Conservation (phyloP, 92 coral and sea anemone species). For the Parazoanthus darwini region DNA sequence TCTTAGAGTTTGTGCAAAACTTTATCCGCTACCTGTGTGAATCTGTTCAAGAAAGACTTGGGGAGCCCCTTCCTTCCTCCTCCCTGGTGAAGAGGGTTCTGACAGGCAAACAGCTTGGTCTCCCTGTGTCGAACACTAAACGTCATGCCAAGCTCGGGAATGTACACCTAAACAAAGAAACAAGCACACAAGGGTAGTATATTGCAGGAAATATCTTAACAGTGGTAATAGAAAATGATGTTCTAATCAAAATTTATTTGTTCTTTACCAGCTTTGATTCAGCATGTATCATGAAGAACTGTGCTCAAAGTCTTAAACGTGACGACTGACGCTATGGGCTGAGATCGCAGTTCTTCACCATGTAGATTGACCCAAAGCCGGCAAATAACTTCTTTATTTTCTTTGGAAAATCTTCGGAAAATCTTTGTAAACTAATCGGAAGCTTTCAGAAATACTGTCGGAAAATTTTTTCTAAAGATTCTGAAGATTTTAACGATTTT, state of each 20-base stretch:
- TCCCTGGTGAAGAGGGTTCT: constrained; percentile 96
- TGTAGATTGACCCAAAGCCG: too few relatives aligned
- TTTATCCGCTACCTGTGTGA: constrained; percentile 75
- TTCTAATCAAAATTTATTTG: too few relatives aligned
- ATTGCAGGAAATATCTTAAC: neutral
- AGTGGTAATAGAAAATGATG: neutral
- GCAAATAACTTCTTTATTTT: too few relatives aligned
- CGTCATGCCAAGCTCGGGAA: constrained; percentile 94
- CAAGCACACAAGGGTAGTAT: neutral
- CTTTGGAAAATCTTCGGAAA: neutral
- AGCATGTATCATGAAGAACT: too few relatives aligned
- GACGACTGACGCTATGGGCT: too few relatives aligned
- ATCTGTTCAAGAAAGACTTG: constrained; percentile 93
- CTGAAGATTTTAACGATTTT: too few relatives aligned
- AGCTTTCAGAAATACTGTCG: neutral
- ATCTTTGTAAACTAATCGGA: neutral
- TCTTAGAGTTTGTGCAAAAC: neutral
- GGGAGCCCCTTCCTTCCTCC: constrained; percentile 99
- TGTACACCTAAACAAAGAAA: constrained; percentile 69
- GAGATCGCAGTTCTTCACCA: too few relatives aligned
- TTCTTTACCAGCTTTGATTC: too few relatives aligned
- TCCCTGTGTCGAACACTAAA: constrained; percentile 80
- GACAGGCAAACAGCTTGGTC: constrained; percentile 94
- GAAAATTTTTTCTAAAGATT: neutral
- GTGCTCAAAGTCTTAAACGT: too few relatives aligned